Base-by-base conservation (phyloP, 2,797 vertebrate genomes). In the Pagetopsis macropterus region DNA sequence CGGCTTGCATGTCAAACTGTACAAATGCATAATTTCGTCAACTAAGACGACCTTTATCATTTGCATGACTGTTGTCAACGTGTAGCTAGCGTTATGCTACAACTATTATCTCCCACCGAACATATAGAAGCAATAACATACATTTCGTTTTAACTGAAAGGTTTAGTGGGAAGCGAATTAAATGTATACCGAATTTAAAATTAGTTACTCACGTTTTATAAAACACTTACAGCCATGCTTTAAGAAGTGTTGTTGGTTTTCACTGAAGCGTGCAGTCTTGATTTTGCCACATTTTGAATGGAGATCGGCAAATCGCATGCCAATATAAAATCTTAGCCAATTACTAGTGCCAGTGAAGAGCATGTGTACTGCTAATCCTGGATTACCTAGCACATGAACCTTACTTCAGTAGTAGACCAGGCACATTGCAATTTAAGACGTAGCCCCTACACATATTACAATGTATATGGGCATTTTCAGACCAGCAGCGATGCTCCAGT, bases 321-420 rank as follows among this genome's bases (percentile, higher is more conserved):
- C 13, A 17, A 23, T 44, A 21, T 54, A 2, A 19, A 5, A 44
- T 54, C 51, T 17, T 15, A 50, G 19, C 31, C 46, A 23, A 58
- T 81, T 41, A 41, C 33, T 0, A 8, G 33, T 59, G 63, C 9
- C n/a, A 12, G 21, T 65, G 33, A 76, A 16, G 65, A 68, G 43
- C 55, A 31, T 59, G 57, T 60, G 65, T 46, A 19, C 44, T 75
- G 7, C 43, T 90, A 88, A 91, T 91, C 90, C 87, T 15, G 79
- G 90, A 91, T 91, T 91, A 92, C 40, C 14, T 1, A 15, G 5
- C 15, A 61, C 54, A 46, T 50, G 17, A 78, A 70, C 48, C 62
- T 23, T 1, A 45, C 8, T 33, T 23, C 49, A 46, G 31, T 64
- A 23, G 56, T 17, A 65, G 70, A 41, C 27, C 16, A 17, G 16